A percentile compares a stretch with the other conserved stretches of the same genome.
Conservation (phyloP, 35 echinoderm and acorn worm species). For the Eucidaris tribuloides region DNA sequence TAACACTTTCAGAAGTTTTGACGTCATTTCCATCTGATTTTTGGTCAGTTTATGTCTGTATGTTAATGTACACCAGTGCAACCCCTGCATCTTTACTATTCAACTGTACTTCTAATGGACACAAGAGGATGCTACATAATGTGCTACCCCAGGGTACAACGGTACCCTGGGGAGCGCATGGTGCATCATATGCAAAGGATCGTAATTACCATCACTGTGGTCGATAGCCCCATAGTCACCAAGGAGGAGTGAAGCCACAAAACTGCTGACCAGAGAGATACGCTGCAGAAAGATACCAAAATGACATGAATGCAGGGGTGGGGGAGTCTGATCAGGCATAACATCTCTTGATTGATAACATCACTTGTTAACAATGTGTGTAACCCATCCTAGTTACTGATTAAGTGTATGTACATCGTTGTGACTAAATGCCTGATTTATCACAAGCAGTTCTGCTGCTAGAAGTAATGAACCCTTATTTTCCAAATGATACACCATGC, state of each 20-base stretch:
- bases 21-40: too few relatives aligned
- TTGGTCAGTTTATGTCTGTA: too few relatives aligned
- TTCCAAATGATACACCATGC: too few relatives aligned
- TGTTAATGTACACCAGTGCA: too few relatives aligned
- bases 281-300: slow-evolving; percentile 23
- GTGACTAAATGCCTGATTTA: neutral
- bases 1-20: too few relatives aligned
- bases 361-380: neutral
- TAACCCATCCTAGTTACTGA: neutral
- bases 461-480: neutral
- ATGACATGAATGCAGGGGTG: neutral
- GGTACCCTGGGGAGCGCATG: too few relatives aligned
- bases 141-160: too few relatives aligned
- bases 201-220: slow-evolving; percentile 84
- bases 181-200: too few relatives aligned
- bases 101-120: too few relatives aligned
- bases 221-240: slow-evolving; percentile 91
- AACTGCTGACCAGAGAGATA: slow-evolving; percentile 96
- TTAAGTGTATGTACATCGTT: neutral
- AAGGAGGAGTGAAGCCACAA: slow-evolving; percentile 87
- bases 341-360: neutral
- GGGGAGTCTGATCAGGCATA: neutral
- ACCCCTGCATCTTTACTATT: too few relatives aligned
- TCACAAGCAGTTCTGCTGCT: neutral
- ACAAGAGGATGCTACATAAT: too few relatives aligned